phyloP scores from a whole-genome alignment of 2,888 invertebrate species.

The Galeopsomyia nigrocyanea region DNA sequence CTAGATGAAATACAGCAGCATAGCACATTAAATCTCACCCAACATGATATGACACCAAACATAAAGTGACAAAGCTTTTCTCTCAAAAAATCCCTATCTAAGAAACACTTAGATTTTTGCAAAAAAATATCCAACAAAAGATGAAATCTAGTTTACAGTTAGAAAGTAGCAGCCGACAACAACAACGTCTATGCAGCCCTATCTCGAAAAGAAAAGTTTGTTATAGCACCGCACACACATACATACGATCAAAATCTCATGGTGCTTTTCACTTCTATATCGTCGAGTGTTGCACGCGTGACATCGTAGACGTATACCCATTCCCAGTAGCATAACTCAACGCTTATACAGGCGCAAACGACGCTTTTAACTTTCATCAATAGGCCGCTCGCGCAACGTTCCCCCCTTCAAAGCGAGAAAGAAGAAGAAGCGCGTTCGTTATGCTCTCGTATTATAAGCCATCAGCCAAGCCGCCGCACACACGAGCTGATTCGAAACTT shows the following conservation, averaged over 20 bases:
- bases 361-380: constrained; percentile 37
- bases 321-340: constrained; percentile 16
- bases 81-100: no score
- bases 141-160: constrained; percentile 7
- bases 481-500: constrained; percentile 33
- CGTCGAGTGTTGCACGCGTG: background rate
- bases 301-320: no score
- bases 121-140: background rate
- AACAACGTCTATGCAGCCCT: no score
- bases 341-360: constrained; percentile 13
- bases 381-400: background rate
- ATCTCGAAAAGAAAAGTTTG: background rate
- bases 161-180: constrained; percentile 12
- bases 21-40: no score
- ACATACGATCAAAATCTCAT: background rate
- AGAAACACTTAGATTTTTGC: no score
- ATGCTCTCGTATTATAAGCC: constrained; percentile 8
- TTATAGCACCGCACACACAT: background rate
- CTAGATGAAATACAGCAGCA: no score
- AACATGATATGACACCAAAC: no score
- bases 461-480: background rate
- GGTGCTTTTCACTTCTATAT: constrained; percentile 4
- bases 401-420: constrained; percentile 4
- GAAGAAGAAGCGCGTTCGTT: constrained; percentile 19
- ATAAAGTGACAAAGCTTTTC: no score